Percentiles rank a stretch among this genome's conserved stretches.
phyloP scores from a whole-genome alignment of 2,797 vertebrate species.

The Gymnoscopelus microlampas region DNA sequence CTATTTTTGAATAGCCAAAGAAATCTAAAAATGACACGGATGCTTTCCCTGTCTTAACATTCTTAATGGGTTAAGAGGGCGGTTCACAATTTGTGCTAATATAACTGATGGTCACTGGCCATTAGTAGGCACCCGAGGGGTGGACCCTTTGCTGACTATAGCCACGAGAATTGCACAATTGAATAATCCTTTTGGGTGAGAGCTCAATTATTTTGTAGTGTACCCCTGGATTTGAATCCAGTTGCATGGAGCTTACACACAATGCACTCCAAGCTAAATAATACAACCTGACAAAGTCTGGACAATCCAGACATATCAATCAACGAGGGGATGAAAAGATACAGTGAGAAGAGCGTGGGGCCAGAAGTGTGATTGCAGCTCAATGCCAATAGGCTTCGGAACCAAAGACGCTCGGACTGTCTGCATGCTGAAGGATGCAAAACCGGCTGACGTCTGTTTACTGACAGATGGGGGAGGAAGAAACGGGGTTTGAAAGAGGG shows the following conservation, averaged over 20 bases:
- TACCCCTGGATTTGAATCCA: neutral
- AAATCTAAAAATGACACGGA: too few relatives aligned
- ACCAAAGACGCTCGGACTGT: constrained; percentile 17
- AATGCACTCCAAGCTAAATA: neutral
- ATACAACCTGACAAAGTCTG: neutral
- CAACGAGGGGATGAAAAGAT: constrained; percentile 20
- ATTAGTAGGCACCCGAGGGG: too few relatives aligned
- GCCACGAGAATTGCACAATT: neutral
- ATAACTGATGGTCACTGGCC: neutral
- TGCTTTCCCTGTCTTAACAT: too few relatives aligned
- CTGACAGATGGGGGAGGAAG: neutral
- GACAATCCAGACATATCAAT: constrained; percentile 20
- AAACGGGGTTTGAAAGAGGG: constrained; percentile 1
- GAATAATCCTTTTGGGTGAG: neutral
- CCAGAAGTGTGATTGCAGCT: constrained; percentile 43
- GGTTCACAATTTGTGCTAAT: neutral
- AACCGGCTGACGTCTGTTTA: constrained; percentile 20
- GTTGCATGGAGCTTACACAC: neutral
- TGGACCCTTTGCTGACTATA: neutral
- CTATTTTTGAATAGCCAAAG: too few relatives aligned
- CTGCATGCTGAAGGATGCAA: constrained; percentile 34
- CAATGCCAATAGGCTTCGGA: constrained; percentile 53
- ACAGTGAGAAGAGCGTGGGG: constrained; percentile 23
- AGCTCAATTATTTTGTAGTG: neutral
- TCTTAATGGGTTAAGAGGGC: too few relatives aligned